These are phyloP conservation scores for Lomographa bimaculata DNA, from an alignment of 2,888 invertebrate genomes.

Conservation along the genomic window DNA sequence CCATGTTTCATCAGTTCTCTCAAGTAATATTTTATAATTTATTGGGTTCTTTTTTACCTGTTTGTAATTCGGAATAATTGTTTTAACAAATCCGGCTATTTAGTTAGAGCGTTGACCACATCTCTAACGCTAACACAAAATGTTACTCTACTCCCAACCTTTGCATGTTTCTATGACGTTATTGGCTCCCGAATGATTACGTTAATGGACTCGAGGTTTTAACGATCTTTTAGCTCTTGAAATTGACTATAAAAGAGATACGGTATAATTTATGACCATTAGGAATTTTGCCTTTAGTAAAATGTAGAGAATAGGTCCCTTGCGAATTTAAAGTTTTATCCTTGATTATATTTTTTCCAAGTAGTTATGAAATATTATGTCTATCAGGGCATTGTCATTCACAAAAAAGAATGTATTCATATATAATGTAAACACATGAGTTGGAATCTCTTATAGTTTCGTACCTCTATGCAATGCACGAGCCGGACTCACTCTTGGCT, in stretches of 20 bases:
- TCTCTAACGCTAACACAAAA: conserved; percentile 28
- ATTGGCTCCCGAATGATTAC: conserved; percentile 73
- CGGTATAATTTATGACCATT: conserved; percentile 68
- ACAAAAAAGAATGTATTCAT: no score
- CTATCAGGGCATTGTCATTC: conserved; percentile 4
- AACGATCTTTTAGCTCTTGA: conserved; percentile 71
- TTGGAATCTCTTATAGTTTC: no score
- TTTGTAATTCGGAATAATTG: no score
- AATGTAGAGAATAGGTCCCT: conserved; percentile 42
- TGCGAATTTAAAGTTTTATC: conserved; percentile 45
- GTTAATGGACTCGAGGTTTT: conserved; percentile 72
- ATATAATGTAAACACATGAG: no score
- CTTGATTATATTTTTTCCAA: conserved; percentile 15
- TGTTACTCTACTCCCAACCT: conserved; percentile 45
- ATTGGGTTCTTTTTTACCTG: no score
- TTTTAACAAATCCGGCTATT: no score
- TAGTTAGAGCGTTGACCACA: no score
- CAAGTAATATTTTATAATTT: no score
- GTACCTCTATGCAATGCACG: no score
- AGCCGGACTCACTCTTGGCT: no score
- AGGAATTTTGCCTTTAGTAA: conserved; percentile 45
- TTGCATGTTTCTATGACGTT: conserved; percentile 71
- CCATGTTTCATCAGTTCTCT: no score
- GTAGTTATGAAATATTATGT: no score
- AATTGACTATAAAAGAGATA: conserved; percentile 77